Percentiles rank a stretch among this genome's conserved stretches.
These are phyloP conservation scores for Resseliella maxima DNA, from an alignment of 2,888 invertebrate species.

Conservation along the genomic window DNA sequence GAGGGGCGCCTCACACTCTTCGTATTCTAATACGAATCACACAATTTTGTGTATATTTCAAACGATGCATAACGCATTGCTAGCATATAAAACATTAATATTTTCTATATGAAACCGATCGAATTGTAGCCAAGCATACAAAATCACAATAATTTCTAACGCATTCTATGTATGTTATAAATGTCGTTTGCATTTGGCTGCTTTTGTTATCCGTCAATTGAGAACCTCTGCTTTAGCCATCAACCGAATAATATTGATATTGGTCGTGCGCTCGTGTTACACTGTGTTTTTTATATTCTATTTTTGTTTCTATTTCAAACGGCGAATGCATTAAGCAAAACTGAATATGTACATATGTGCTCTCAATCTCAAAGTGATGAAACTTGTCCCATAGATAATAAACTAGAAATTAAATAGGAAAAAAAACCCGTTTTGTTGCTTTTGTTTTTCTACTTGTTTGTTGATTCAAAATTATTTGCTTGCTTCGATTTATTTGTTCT, in stretches of 20 bases:
- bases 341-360: background rate
- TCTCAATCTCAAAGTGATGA: background rate
- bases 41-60: background rate
- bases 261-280: slow-evolving; percentile 11
- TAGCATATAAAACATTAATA: background rate
- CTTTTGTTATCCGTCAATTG: background rate
- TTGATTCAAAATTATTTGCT: background rate
- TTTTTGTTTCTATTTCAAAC: background rate
- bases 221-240: background rate
- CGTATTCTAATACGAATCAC: background rate
- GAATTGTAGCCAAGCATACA: background rate
- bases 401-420: background rate
- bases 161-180: no score
- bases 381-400: background rate
- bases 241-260: slow-evolving; percentile 16
- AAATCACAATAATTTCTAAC: background rate
- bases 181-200: background rate
- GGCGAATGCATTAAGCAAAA: slow-evolving; percentile 16
- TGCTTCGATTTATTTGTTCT: background rate
- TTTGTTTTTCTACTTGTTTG: background rate
- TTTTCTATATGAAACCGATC: background rate
- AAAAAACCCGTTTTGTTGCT: slow-evolving; percentile 8
- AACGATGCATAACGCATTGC: background rate
- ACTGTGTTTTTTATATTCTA: background rate
- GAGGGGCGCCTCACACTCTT: background rate